Conservation (phyloP, 2,113 vertebrate species). For the Prunella fulvescens region DNA sequence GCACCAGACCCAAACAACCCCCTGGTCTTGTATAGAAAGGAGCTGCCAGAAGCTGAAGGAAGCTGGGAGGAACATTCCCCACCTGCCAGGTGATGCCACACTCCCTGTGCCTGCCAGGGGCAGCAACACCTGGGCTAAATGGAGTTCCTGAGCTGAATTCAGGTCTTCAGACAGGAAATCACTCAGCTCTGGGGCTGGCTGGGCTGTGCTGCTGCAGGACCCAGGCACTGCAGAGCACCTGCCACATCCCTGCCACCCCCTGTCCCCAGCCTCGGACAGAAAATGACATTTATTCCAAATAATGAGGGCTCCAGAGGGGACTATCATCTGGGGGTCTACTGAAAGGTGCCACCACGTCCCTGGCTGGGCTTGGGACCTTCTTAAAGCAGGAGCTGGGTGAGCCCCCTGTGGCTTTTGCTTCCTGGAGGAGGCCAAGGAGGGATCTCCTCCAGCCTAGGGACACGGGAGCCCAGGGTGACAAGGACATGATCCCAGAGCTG, state of each 20-base stretch:
- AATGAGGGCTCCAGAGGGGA: not conserved
- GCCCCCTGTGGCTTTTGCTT: not conserved
- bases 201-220: not conserved
- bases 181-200: not conserved
- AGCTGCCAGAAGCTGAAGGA: not conserved
- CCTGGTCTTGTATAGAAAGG: not conserved
- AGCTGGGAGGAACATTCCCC: not conserved
- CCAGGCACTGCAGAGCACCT: not conserved
- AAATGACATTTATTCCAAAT: not conserved
- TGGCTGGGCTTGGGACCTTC: not conserved
- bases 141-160: not conserved
- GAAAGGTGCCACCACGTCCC: not conserved
- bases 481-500: rapidly evolving
- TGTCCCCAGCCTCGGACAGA: not conserved
- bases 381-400: not conserved
- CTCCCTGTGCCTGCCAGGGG: not conserved
- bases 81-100: not conserved
- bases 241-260: rapidly evolving
- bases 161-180: not conserved
- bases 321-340: not conserved
- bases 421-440: rapidly evolving
- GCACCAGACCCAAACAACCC: not conserved
- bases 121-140: not conserved
- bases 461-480: not conserved
- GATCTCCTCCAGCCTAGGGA: not conserved